These are phyloP conservation scores for Hucho hucho DNA, from an alignment of 2,113 vertebrate genomes.

Conservation along the genomic window DNA sequence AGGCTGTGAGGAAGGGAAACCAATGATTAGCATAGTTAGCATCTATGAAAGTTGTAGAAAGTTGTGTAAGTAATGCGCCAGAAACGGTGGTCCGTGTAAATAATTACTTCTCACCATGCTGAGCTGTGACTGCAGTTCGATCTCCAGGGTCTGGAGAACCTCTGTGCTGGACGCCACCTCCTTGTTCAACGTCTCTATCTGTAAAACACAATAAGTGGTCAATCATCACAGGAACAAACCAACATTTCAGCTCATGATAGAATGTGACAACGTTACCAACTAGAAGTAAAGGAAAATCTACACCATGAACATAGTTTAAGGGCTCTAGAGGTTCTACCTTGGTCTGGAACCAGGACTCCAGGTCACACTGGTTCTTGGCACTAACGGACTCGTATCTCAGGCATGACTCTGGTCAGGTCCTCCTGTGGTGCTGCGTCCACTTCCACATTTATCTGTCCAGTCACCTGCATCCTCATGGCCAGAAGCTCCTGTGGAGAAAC, in stretches of 20 bases:
- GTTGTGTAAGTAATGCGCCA: neutral
- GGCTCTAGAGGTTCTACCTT: constrained; percentile 56
- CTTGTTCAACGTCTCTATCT: constrained; percentile 78
- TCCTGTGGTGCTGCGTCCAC: constrained; percentile 66
- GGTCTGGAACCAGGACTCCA: constrained; percentile 70
- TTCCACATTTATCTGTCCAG: constrained; percentile 78
- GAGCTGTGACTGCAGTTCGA: constrained; percentile 84
- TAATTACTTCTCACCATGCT: constrained; percentile 79
- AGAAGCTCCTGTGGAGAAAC: constrained; percentile 62
- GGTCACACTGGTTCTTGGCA: constrained; percentile 77
- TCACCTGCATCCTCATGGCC: constrained; percentile 58
- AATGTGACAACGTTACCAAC: neutral
- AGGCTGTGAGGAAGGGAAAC: neutral
- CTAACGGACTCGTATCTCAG: constrained; percentile 79
- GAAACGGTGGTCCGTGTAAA: neutral
- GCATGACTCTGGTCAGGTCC: constrained; percentile 62
- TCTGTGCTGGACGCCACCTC: constrained; percentile 75
- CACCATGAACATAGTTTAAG: neutral
- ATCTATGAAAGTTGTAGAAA: too few relatives aligned
- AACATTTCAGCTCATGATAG: neutral
- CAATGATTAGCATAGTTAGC: neutral
- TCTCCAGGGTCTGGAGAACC: constrained; percentile 77
- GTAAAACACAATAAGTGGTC: constrained; percentile 1
- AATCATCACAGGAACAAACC: constrained; percentile 1
- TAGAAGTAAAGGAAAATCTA: neutral